These are phyloP conservation scores for Spodoptera picta DNA, from an alignment of 2,888 invertebrate species.

Conservation along the genomic window DNA sequence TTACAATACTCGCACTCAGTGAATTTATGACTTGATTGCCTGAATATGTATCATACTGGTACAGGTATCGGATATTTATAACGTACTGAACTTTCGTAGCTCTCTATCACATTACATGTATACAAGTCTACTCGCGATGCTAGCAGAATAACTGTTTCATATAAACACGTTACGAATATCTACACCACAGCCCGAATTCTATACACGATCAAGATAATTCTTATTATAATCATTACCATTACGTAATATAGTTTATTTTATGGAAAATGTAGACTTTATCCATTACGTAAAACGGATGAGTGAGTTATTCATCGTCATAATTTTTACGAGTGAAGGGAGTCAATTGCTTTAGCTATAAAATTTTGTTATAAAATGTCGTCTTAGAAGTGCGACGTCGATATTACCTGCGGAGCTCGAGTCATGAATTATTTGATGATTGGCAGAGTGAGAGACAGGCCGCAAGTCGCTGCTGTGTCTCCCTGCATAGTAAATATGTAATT, in stretches of 20 bases:
- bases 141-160: too few species aligned
- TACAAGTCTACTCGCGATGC: too few species aligned
- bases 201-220: neutral
- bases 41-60: slow-evolving; percentile 17
- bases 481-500: neutral
- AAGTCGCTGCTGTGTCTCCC: neutral
- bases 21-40: slow-evolving; percentile 27
- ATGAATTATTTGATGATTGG: slow-evolving; percentile 29
- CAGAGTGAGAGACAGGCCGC: neutral
- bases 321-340: slow-evolving; percentile 40
- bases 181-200: neutral
- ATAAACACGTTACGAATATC: too few species aligned
- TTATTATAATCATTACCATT: neutral
- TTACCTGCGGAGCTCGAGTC: slow-evolving; percentile 29
- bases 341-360: slow-evolving; percentile 35
- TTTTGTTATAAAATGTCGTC: slow-evolving; percentile 35
- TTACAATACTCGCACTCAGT: slow-evolving; percentile 33
- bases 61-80: slow-evolving; percentile 2
- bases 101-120: too few species aligned
- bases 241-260: neutral
- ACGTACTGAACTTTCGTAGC: too few species aligned
- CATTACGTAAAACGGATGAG: slow-evolving; percentile 20
- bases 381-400: slow-evolving; percentile 25
- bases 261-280: slow-evolving; percentile 16
- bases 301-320: slow-evolving; percentile 44